These are phyloP conservation scores for Atopsyche davidsoni DNA, from an alignment of 1,140 invertebrate genomes.

Conservation along the genomic window DNA sequence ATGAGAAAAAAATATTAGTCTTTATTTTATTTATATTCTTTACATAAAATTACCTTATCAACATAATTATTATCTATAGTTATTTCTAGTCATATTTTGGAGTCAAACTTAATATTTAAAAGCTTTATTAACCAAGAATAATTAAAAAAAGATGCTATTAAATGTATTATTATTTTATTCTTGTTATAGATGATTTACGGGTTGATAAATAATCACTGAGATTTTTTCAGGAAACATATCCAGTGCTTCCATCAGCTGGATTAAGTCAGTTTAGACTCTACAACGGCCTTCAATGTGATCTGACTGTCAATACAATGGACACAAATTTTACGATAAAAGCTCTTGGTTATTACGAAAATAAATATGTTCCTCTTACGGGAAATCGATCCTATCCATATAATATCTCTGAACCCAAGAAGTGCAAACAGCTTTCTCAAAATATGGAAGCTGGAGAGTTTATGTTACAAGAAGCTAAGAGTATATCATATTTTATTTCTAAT, in stretches of 20 bases:
- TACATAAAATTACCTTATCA: too few relatives aligned
- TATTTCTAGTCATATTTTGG: too few relatives aligned
- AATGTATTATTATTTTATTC: too few relatives aligned
- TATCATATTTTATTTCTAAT: conserved; percentile 27
- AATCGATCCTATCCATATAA: neutral
- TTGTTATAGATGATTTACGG: too few relatives aligned
- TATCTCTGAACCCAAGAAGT: conserved; percentile 34
- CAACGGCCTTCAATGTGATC: conserved; percentile 35
- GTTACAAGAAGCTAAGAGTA: conserved; percentile 24
- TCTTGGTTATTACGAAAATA: conserved; percentile 34
- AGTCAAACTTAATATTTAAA: conserved; percentile 1
- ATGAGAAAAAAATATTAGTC: too few relatives aligned
- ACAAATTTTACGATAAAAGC: conserved; percentile 7
- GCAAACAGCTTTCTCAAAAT: conserved; percentile 1
- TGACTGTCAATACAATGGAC: conserved; percentile 10
- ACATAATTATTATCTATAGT: too few relatives aligned
- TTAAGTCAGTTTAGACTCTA: conserved; percentile 59
- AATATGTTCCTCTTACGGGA: conserved; percentile 23
- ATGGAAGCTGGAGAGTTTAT: neutral
- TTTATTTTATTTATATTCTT: too few relatives aligned
- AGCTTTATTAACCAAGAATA: neutral
- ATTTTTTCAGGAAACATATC: conserved; percentile 55
- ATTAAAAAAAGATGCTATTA: too few relatives aligned
- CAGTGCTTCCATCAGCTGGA: conserved; percentile 49
- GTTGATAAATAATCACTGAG: too few relatives aligned